Conservation (phyloP, 2,888 invertebrate species). For the Sminthurinus aureus region DNA sequence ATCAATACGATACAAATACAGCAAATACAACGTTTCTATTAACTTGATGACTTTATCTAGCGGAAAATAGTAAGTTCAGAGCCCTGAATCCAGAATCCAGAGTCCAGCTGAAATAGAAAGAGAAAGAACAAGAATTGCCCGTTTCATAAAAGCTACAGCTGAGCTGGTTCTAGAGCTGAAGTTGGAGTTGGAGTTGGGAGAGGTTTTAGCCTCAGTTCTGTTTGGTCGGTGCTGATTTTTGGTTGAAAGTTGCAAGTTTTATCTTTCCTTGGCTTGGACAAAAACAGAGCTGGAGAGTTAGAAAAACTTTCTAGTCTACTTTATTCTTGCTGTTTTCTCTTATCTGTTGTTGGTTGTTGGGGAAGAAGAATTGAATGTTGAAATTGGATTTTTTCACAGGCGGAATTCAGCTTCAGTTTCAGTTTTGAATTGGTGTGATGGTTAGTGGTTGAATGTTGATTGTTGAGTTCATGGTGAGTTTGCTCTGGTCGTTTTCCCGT, state of each 20-base stretch:
- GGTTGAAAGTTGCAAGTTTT: background rate
- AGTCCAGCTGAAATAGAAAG: background rate
- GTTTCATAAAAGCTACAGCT: background rate
- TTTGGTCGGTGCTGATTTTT: background rate
- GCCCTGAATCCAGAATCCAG: background rate
- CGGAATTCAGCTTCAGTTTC: slow-evolving; percentile 8
- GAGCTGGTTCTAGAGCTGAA: background rate
- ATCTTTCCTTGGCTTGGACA: no score
- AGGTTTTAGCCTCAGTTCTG: no score
- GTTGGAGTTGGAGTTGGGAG: background rate
- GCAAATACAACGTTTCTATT: slow-evolving; percentile 4
- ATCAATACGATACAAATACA: no score
- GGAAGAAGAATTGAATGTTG: background rate
- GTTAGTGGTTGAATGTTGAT: no score
- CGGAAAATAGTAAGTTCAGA: background rate
- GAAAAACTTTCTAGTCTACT: no score
- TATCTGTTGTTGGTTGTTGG: no score
- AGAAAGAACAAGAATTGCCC: background rate
- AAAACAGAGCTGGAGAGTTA: no score
- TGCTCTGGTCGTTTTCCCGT: no score
- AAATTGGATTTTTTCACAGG: slow-evolving; percentile 4
- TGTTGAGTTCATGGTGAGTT: background rate
- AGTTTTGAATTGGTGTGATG: slow-evolving; percentile 15
- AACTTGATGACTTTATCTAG: slow-evolving; percentile 25
- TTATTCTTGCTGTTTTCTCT: no score